Conservation (phyloP, 2,797 vertebrate genomes). For the Siniperca scherzeri region DNA sequence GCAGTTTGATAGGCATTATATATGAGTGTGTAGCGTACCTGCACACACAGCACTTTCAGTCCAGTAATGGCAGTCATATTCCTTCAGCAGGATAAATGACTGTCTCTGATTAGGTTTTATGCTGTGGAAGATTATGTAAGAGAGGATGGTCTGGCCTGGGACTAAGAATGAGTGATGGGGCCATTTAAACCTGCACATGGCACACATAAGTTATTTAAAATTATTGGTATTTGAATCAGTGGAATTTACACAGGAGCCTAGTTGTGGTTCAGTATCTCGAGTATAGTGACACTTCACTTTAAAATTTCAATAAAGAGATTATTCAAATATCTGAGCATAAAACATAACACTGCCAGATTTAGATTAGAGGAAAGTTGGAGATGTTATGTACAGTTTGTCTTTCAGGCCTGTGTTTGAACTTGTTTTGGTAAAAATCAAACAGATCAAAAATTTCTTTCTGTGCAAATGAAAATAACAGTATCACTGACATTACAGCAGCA, state of each 20-base stretch:
- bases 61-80: slow-evolving; percentile 63
- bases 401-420: neutral
- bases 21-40: slow-evolving; percentile 61
- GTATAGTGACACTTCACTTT: slow-evolving; percentile 18
- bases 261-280: slow-evolving; percentile 25
- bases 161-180: slow-evolving; percentile 68
- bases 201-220: slow-evolving; percentile 69
- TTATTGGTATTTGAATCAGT: slow-evolving; percentile 71
- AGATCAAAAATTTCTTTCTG: neutral
- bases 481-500: neutral
- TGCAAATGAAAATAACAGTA: slow-evolving; percentile 2
- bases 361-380: neutral
- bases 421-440: slow-evolving; percentile 6
- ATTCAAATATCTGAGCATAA: slow-evolving; percentile 24
- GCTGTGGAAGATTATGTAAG: slow-evolving; percentile 61
- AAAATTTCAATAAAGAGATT: slow-evolving; percentile 30
- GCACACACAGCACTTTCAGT: slow-evolving; percentile 75
- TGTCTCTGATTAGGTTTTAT: slow-evolving; percentile 67
- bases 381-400: neutral
- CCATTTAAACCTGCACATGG: slow-evolving; percentile 65
- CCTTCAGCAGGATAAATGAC: slow-evolving; percentile 66
- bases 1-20: slow-evolving; percentile 72
- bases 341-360: neutral
- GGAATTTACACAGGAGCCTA: slow-evolving; percentile 58
- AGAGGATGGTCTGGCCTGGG: slow-evolving; percentile 52